phyloP scores from a whole-genome alignment of 2,888 invertebrate species.

The Lamproptera curius region DNA sequence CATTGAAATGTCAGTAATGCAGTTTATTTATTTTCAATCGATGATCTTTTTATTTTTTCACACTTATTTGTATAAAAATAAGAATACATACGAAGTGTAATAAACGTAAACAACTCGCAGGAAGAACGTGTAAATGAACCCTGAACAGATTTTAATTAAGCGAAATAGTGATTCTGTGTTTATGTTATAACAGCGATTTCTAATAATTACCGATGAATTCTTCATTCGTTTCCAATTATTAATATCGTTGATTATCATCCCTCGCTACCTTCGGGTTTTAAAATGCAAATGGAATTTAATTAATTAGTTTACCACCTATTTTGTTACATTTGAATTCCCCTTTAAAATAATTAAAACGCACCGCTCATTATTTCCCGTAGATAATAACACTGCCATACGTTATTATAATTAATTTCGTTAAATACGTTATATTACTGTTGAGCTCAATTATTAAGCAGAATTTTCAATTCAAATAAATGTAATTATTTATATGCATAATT shows the following conservation, averaged over 20 bases:
- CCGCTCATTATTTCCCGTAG: neutral
- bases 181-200: conserved; percentile 12
- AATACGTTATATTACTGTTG: too few species aligned
- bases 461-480: too few species aligned
- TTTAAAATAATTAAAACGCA: conserved; percentile 3
- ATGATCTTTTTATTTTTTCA: too few species aligned
- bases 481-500: too few species aligned
- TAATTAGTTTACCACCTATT: conserved; percentile 14
- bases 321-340: conserved; percentile 7
- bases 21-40: too few species aligned
- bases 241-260: conserved; percentile 7
- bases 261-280: conserved; percentile 9
- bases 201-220: conserved; percentile 10
- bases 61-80: too few species aligned
- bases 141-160: conserved; percentile 4
- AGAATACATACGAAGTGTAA: too few species aligned
- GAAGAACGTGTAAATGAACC: neutral
- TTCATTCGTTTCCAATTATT: conserved; percentile 12
- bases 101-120: too few species aligned
- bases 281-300: conserved; percentile 18
- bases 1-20: too few species aligned
- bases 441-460: too few species aligned
- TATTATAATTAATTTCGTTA: neutral
- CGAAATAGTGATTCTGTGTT: conserved; percentile 5
- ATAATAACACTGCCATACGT: neutral